Conservation (phyloP, 2,113 vertebrate species). For the Sarotherodon lohbergeri region DNA sequence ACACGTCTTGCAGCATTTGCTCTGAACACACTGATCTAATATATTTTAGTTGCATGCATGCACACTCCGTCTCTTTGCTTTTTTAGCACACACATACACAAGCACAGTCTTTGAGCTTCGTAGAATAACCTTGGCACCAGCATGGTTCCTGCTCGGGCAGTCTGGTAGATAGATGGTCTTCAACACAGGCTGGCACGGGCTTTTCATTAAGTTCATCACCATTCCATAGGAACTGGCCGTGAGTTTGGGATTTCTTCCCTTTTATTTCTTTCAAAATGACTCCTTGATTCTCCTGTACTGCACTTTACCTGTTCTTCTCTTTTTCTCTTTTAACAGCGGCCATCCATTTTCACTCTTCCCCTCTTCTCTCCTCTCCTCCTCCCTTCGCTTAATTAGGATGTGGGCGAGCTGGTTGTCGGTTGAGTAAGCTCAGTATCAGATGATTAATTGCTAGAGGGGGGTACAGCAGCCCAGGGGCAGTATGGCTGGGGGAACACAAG, state of each 20-base stretch:
- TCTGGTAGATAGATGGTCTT: slow-evolving; percentile 61
- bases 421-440: slow-evolving; percentile 77
- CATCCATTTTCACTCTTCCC: slow-evolving; percentile 9
- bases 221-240: slow-evolving; percentile 26
- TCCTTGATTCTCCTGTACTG: neutral
- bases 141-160: slow-evolving; percentile 56
- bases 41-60: neutral
- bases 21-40: neutral
- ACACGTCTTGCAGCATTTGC: neutral
- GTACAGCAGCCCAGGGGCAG: slow-evolving; percentile 58
- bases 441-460: slow-evolving; percentile 78
- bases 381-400: slow-evolving; percentile 72
- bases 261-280: slow-evolving; percentile 1
- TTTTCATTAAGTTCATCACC: slow-evolving; percentile 58
- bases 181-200: slow-evolving; percentile 49
- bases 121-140: slow-evolving; percentile 68
- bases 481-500: slow-evolving; percentile 65
- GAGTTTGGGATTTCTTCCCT: slow-evolving; percentile 35
- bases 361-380: neutral
- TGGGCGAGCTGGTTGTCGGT: slow-evolving; percentile 66
- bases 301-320: neutral
- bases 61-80: neutral
- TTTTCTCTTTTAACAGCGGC: neutral
- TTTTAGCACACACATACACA: neutral
- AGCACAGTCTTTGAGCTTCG: slow-evolving; percentile 36